These are phyloP conservation scores for Misgurnus anguillicaudatus DNA, from an alignment of 2,113 vertebrate genomes.

Conservation along the genomic window DNA sequence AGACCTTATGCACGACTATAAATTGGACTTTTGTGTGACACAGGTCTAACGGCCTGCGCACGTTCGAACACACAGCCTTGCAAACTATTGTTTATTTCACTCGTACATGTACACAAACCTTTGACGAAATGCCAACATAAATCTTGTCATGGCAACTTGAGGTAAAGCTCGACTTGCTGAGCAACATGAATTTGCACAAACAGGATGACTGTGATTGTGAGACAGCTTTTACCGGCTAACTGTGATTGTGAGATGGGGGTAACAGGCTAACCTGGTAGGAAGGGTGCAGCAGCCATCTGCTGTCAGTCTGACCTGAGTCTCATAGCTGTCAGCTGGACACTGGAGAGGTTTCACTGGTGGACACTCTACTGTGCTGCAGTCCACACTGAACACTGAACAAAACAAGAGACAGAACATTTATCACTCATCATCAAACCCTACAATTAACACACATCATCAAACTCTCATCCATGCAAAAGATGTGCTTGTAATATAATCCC, in stretches of 20 bases:
- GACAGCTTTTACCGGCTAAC: too few species aligned
- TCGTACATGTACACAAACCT: too few species aligned
- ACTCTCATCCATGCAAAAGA: slow-evolving; percentile 22
- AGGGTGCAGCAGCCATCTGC: slow-evolving; percentile 90
- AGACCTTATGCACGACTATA: too few species aligned
- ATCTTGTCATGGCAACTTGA: too few species aligned
- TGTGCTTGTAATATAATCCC: slow-evolving; percentile 11
- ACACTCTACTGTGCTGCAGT: slow-evolving; percentile 89
- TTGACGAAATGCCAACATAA: too few species aligned
- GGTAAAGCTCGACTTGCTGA: too few species aligned
- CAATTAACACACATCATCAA: slow-evolving; percentile 21
- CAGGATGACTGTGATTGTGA: too few species aligned
- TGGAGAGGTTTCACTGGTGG: slow-evolving; percentile 84
- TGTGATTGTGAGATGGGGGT: background rate
- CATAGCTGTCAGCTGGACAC: slow-evolving; percentile 87
- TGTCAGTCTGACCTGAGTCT: slow-evolving; percentile 86
- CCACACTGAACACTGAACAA: slow-evolving; percentile 84
- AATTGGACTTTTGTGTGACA: too few species aligned
- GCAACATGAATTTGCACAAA: too few species aligned
- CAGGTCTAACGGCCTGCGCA: too few species aligned
- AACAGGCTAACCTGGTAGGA: slow-evolving; percentile 78
- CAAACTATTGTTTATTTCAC: too few species aligned
- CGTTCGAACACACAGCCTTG: too few species aligned
- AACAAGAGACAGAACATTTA: slow-evolving; percentile 43
- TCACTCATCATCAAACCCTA: slow-evolving; percentile 10